Evolutionary conservation across 2,888 invertebrate species (phyloP), one percentile per base, ranked within the genome.

Genomic region (Coleophora deauratella): DNA sequence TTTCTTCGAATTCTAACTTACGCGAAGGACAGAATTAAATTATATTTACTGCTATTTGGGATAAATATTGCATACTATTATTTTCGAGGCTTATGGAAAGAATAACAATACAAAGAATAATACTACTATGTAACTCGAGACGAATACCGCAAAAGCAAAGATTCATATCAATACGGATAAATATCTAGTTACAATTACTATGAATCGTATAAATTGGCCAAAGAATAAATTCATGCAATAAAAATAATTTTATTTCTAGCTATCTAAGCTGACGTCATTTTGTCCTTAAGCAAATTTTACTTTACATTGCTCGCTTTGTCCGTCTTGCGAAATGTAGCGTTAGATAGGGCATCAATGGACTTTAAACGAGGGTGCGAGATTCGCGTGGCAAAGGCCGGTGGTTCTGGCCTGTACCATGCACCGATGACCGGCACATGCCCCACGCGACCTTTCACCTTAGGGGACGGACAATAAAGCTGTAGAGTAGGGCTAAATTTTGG

Each of bases 401-500:
- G 79, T 75, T 65, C 77, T 72, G 72, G 57, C 61, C 66, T 51
- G 82, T 82, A 74, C 81, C 81, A 80, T 71, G 74, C 77, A 66
- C 72, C 68, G 65, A 66, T 82, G 81, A 80, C 82, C 81, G 79
- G 65, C 74, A 72, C 70, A 70, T 72, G 73, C 79, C 76, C 76
- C 68, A 63, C 57, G 64, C 71, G 75, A 80, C 79, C 79, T 84
- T 81, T 81, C 74, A 81, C 77, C 79, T 77, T 67, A 72, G 77
- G 80, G 78, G 72, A 68, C 54, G 57, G 50, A 70, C 59, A 65
- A 39, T 9, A 45, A 44, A 44, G 46, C 9, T 1, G 40, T 70
- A 13, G 74, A 79, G 68, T 55, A 32, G 58, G 12, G 21, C 12
- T 21, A 21, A 6, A 21, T 3, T 21, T 21, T 21, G 21, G 21